A percentile compares a stretch with the other conserved stretches of the same genome.
These are phyloP conservation scores for Syritta pipiens DNA, from an alignment of 2,888 invertebrate species.

Conservation along the genomic window DNA sequence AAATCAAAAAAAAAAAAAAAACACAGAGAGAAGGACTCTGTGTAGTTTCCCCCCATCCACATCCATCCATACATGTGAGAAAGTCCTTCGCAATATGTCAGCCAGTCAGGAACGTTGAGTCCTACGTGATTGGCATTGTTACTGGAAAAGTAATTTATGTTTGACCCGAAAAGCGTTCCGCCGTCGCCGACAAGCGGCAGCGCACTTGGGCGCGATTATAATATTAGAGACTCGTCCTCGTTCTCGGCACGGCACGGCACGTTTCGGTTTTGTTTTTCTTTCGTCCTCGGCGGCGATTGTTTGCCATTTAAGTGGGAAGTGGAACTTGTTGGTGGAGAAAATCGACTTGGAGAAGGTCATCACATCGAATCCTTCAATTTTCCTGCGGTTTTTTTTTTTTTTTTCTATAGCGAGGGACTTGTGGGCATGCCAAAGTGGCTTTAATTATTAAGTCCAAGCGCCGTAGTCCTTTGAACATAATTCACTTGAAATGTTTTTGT, in stretches of 20 bases:
- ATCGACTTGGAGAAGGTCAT: constrained; percentile 27
- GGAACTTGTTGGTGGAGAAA: constrained; percentile 22
- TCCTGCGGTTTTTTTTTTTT: not conserved
- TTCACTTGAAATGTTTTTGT: constrained; percentile 5
- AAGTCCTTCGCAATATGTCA: constrained; percentile 61
- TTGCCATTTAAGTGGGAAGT: constrained; percentile 2
- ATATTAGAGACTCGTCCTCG: constrained; percentile 61
- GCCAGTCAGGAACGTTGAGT: constrained; percentile 59
- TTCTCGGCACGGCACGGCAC: constrained; percentile 50
- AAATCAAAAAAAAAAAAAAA: constrained; percentile 6
- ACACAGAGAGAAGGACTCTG: not conserved
- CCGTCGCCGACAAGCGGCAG: constrained; percentile 4
- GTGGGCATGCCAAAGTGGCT: not conserved
- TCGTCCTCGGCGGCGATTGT: constrained; percentile 18
- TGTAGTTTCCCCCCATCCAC: constrained; percentile 8
- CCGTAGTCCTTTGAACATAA: constrained; percentile 2
- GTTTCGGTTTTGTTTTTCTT: constrained; percentile 43
- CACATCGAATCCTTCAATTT: not conserved
- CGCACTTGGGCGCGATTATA: constrained; percentile 64
- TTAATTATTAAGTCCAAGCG: constrained; percentile 6
- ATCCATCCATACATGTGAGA: no score
- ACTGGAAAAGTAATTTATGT: constrained; percentile 65
- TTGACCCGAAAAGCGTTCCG: constrained; percentile 59
- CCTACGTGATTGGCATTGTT: constrained; percentile 67
- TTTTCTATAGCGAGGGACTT: not conserved